phyloP scores from a whole-genome alignment of 2,113 vertebrate genomes.

The Pagrus major region DNA sequence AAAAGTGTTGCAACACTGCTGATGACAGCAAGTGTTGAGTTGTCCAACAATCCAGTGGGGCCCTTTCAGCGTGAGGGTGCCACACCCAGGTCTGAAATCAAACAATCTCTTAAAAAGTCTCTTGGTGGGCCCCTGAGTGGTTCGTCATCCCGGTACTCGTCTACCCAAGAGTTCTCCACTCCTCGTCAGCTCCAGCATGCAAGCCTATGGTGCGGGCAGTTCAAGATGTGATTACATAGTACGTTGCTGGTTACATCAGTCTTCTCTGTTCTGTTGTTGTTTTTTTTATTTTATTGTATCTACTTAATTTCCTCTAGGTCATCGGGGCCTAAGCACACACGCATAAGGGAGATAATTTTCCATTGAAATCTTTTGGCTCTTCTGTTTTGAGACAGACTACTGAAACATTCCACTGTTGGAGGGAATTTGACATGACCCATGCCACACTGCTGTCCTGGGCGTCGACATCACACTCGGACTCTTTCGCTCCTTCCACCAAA shows the following conservation, averaged over 20 bases:
- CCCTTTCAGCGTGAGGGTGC: conserved; percentile 44
- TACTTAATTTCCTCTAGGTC: conserved; percentile 54
- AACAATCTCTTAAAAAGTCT: conserved; percentile 21
- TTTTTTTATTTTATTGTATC: conserved; percentile 51
- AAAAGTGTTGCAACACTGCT: conserved; percentile 67
- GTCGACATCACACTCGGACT: conserved; percentile 47
- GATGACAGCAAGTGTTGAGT: conserved; percentile 51
- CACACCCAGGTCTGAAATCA: conserved; percentile 40
- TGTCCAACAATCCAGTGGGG: conserved; percentile 59
- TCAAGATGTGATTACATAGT: conserved; percentile 69
- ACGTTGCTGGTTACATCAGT: conserved; percentile 63
- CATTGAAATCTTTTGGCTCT: conserved; percentile 58
- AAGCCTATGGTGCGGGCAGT: conserved; percentile 56
- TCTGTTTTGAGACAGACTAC: conserved; percentile 78
- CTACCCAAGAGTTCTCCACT: conserved; percentile 43
- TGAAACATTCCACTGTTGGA: conserved; percentile 85
- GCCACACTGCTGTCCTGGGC: conserved; percentile 68
- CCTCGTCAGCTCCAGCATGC: conserved; percentile 62
- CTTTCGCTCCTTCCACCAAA: conserved; percentile 82
- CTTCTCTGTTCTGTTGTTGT: conserved; percentile 52
- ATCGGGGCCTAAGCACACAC: conserved; percentile 65
- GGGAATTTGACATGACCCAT: conserved; percentile 64
- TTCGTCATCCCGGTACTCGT: conserved; percentile 63
- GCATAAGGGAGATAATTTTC: conserved; percentile 66
- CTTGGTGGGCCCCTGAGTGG: conserved; percentile 32